These are phyloP conservation scores for Calcarius ornatus DNA, from an alignment of 2,113 vertebrate species.

Conservation along the genomic window DNA sequence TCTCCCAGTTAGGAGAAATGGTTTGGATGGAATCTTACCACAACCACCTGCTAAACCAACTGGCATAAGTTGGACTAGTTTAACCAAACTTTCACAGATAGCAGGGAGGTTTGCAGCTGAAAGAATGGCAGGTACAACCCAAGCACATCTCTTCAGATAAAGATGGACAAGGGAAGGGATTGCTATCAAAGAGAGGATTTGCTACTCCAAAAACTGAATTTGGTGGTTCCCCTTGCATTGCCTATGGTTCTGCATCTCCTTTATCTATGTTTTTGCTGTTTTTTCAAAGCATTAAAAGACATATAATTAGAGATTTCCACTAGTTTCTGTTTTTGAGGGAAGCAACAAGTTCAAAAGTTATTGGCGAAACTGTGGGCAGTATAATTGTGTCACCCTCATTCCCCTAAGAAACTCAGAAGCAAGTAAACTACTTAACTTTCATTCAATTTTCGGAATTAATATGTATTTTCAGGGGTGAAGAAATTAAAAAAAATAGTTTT, in stretches of 20 bases:
- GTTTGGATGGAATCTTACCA: neutral
- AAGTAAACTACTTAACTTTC: neutral
- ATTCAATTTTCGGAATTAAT: neutral
- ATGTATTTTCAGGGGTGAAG: neutral
- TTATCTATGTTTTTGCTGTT: neutral
- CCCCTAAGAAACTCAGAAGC: accelerated
- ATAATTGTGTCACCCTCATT: neutral
- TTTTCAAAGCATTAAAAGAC: neutral
- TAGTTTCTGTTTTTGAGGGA: neutral
- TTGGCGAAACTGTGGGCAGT: neutral
- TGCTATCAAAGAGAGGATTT: neutral
- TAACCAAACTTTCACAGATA: neutral
- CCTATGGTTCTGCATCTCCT: neutral
- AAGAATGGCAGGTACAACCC: neutral
- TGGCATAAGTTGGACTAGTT: neutral
- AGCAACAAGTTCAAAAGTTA: neutral
- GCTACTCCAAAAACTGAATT: neutral
- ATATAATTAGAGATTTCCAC: neutral
- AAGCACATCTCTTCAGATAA: neutral
- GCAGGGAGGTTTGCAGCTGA: neutral
- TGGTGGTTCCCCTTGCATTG: neutral
- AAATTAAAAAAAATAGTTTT: neutral
- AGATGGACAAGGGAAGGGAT: neutral
- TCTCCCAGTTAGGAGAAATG: neutral
- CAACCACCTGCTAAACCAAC: neutral